A percentile compares a stretch with the other conserved stretches of the same genome.
These are phyloP conservation scores for Pocillopora grandis DNA, from an alignment of 92 coral and sea anemone species.

Conservation along the genomic window DNA sequence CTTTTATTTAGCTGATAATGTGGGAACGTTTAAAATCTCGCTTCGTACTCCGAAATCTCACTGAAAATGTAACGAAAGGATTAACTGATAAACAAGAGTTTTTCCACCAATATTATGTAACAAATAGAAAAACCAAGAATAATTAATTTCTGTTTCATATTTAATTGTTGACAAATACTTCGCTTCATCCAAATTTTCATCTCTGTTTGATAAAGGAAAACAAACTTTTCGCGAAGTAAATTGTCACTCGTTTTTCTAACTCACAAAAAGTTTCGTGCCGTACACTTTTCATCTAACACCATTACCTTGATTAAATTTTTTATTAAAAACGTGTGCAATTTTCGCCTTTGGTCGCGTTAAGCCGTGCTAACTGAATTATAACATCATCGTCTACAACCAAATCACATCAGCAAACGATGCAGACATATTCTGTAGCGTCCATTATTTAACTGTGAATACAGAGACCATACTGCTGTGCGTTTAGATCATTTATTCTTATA, in stretches of 20 bases:
- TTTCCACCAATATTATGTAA: no score
- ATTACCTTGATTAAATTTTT: conserved; percentile 5
- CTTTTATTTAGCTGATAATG: not conserved
- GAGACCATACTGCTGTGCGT: no score
- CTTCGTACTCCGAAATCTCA: not conserved
- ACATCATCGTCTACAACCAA: no score
- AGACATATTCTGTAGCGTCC: no score
- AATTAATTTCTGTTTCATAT: no score
- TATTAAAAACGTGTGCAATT: not conserved
- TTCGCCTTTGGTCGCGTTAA: not conserved
- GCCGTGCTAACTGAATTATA: no score
- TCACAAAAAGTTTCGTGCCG: not conserved
- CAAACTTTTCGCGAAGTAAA: not conserved
- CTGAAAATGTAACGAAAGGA: not conserved
- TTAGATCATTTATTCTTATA: no score
- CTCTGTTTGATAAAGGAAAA: not conserved
- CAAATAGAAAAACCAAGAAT: no score
- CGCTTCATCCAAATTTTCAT: not conserved
- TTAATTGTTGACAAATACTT: no score
- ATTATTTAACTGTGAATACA: no score
- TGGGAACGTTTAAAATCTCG: not conserved
- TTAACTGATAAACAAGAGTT: not conserved
- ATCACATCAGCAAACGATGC: no score
- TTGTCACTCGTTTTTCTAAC: not conserved
- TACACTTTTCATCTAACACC: not conserved